Base-by-base conservation (phyloP, 2,113 vertebrate genomes). In the Lynx canadensis region DNA sequence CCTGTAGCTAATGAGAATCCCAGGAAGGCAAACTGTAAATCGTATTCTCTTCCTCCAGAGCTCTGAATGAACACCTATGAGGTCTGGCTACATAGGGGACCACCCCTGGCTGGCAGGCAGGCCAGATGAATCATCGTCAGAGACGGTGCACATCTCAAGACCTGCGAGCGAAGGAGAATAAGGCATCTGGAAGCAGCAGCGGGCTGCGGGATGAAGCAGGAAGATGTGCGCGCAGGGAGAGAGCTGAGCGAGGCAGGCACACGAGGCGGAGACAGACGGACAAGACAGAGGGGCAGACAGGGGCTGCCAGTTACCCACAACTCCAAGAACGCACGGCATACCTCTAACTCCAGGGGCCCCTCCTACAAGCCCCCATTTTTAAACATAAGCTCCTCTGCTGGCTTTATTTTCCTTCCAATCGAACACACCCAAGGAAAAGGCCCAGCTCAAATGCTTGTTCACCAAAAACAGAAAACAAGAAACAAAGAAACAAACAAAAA, bases 161-260 rank as follows among this genome's bases (percentile, higher is more conserved):
- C 7, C 5, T 13, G 31, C 0, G 2, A 10, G 38, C 1, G 19
- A 60, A 13, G 0, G 9, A 19, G 12, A 68, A 25, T 27, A 1
- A 12, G 71, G 60, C 19, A n/a, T 21, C 10, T 21, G 15, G 45
- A 68, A 38, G 60, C 38, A 31, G 4, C 60, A 92, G 50, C 31
- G 38, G 41, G 29, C 41, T 66, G 10, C 48, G 10, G 5, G 27
- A 76, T 33, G 21, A 71, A 41, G 80, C 0, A 48, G n/a, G 55
- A 41, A 48, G 41, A 74, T 33, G 55, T 8, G 25, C 25, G 50
- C 7, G 29, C 5, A 31, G 27, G 68, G 27, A 89, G 45, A 80
- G 41, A 79, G 69, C 48, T 2, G 73, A 45, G 38, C 41, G 5
- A 74, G 23, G 71, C 71, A 41, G 71, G 38, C 38, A 7, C 25